Evolutionary conservation across 2,797 vertebrate genomes (phyloP).

Genomic region (Characodon lateralis): DNA sequence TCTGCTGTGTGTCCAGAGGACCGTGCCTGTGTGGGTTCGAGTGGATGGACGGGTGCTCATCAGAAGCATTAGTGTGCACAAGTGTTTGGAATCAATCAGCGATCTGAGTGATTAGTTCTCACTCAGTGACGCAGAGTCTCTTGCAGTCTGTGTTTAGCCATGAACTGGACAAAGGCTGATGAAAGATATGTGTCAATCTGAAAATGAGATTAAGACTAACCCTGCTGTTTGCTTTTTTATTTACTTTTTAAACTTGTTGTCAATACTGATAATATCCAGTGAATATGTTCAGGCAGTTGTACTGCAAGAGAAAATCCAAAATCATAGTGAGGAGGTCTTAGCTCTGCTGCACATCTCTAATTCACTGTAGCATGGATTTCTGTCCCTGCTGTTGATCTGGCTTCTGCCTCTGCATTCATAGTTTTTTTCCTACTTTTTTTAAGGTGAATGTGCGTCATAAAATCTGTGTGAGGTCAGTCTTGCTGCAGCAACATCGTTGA

Average conservation of each 20-base stretch:
- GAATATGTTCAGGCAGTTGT: not conserved
- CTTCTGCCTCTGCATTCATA: slow-evolving; percentile 36
- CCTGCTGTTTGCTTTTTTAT: not conserved
- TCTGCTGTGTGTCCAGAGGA: slow-evolving; percentile 12
- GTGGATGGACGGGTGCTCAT: slow-evolving; percentile 9
- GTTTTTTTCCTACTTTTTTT: slow-evolving; percentile 17
- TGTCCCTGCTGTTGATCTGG: slow-evolving; percentile 39
- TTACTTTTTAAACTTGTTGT: not conserved
- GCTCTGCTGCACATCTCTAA: slow-evolving; percentile 10
- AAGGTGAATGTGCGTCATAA: slow-evolving; percentile 64
- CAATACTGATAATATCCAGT: not conserved
- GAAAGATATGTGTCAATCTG: slow-evolving; percentile 34
- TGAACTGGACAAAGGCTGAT: slow-evolving; percentile 40
- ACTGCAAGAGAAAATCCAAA: not conserved
- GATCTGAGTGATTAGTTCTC: slow-evolving; percentile 28
- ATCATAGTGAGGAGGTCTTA: not conserved
- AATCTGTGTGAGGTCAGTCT: slow-evolving; percentile 47
- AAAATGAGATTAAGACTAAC: slow-evolving; percentile 19
- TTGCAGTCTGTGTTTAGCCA: slow-evolving; percentile 24
- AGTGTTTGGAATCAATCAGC: slow-evolving; percentile 24
- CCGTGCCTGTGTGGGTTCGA: slow-evolving; percentile 8
- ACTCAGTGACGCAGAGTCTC: slow-evolving; percentile 50
- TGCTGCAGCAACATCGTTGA: slow-evolving; percentile 38
- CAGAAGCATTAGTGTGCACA: slow-evolving; percentile 16
- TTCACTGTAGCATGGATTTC: slow-evolving; percentile 30